Conservation (phyloP, 2,113 vertebrate species). For the Cyanoderma ruficeps region DNA sequence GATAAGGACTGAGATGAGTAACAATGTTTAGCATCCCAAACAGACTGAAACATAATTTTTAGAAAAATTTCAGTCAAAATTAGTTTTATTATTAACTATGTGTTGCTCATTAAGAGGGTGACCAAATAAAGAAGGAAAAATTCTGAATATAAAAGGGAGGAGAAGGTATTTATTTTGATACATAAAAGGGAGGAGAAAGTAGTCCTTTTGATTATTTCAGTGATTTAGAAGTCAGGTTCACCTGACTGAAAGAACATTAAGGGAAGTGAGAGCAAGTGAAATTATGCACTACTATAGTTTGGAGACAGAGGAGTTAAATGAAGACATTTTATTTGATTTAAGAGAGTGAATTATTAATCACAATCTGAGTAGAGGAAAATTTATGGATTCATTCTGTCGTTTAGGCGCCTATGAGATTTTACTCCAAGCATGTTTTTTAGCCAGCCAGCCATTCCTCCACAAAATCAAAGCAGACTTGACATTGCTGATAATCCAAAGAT, state of each 20-base stretch:
- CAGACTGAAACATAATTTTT: background rate
- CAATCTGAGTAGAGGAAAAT: background rate
- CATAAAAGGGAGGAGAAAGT: background rate
- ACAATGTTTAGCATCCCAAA: background rate
- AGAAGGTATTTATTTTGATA: background rate
- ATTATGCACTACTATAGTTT: background rate
- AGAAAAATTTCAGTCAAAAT: background rate
- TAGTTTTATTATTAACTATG: background rate
- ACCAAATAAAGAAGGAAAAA: background rate
- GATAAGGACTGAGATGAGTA: background rate
- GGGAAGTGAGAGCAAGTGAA: background rate
- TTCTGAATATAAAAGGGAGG: background rate
- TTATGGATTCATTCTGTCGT: slow-evolving; percentile 3
- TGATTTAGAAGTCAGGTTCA: background rate
- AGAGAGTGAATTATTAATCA: slow-evolving; percentile 28
- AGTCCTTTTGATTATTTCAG: background rate
- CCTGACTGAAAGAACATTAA: background rate
- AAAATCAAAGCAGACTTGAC: background rate
- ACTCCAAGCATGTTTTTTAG: background rate
- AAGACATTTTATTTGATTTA: slow-evolving; percentile 25
- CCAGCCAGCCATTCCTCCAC: background rate
- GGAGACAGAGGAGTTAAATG: background rate
- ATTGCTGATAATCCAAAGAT: background rate
- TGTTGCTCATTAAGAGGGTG: background rate
- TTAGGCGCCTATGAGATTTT: background rate